Base-by-base conservation (phyloP, 2,888 invertebrate species). In the Cryptocephalus moraei region DNA sequence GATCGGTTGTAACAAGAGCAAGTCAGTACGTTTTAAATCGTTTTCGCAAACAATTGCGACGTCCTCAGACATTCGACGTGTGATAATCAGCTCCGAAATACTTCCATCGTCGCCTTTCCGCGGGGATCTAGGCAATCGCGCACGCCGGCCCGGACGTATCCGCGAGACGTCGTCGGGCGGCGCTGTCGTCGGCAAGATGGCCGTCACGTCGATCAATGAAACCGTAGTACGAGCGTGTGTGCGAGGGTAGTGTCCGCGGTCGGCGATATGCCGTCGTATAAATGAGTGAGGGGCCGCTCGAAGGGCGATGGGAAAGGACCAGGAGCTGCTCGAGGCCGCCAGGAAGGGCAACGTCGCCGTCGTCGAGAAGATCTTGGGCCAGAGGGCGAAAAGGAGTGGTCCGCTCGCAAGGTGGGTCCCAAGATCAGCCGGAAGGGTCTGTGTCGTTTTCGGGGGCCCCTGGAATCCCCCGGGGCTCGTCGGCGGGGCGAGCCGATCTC, bases 281-380 rank as follows among this genome's bases (percentile, higher is more conserved):
- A 63, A 62, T 63, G 62, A 62, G 62, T 56, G 58, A 60, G 59
- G 58, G 55, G 57, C 52, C 51, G 54, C 60, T 58, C 56, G 46
- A 53, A 45, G 48, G 51, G 49, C 70, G 69, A 95, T 95, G 93
- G 94, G 94, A 70, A 92, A 92, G 75, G 94, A 95, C 74, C 91
- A 93, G 74, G 94, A 95, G 75, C 81, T 95, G 73, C 78, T 95
- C 72, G 94, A 95, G 70, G 95, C 93, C 62, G 91, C 94, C 60
- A 83, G 94, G 65, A 90, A 84, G 75, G 95, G 94, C 68, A 91
- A 94, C 73, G 80, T 85, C 64, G 78, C 81, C 60, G 81, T 86
- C 62, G 90, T 93, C 58, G 92, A 93, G 73, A 93, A 91, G 78
- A 86, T 94, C 67, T 77, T 94, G 63, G 83, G 81, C 62, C 88